phyloP scores from a whole-genome alignment of 2,888 invertebrate species.

The Tridacna crocea region DNA sequence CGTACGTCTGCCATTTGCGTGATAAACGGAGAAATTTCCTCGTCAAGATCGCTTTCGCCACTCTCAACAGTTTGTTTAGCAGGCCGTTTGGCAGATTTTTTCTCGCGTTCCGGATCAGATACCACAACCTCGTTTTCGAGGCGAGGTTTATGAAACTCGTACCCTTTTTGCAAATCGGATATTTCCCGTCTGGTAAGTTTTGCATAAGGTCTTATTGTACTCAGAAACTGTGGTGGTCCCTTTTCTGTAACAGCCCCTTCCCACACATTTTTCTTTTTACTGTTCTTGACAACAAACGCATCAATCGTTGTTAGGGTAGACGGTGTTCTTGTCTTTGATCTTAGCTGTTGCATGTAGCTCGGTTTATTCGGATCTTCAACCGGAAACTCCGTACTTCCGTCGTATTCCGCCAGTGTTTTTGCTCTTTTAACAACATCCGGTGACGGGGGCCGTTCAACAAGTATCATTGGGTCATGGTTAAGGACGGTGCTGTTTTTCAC shows the following conservation, averaged over 20 bases:
- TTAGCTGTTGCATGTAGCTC: constrained; percentile 74
- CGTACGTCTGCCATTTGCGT: constrained; percentile 69
- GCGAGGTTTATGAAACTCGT: constrained; percentile 72
- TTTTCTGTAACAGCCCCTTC: constrained; percentile 72
- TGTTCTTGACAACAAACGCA: constrained; percentile 72
- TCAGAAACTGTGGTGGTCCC: constrained; percentile 67
- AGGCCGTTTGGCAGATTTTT: constrained; percentile 18
- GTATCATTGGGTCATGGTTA: constrained; percentile 76
- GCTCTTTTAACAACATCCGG: constrained; percentile 65
- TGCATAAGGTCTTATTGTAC: constrained; percentile 71
- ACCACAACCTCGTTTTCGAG: constrained; percentile 48
- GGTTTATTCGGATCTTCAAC: constrained; percentile 64
- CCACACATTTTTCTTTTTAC: constrained; percentile 79
- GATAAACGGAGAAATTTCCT: constrained; percentile 66
- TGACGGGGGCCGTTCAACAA: constrained; percentile 77
- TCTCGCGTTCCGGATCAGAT: constrained; percentile 35
- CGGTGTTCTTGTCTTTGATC: constrained; percentile 70
- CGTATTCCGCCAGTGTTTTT: constrained; percentile 53
- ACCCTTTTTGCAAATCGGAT: constrained; percentile 70
- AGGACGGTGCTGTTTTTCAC: constrained; percentile 68
- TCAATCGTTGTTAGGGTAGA: constrained; percentile 77
- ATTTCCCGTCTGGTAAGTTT: constrained; percentile 70
- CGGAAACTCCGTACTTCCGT: constrained; percentile 42
- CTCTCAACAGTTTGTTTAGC: constrained; percentile 30
- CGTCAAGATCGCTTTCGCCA: constrained; percentile 57